Conservation (phyloP, 2,797 vertebrate genomes). For the Darevskia mixta region DNA sequence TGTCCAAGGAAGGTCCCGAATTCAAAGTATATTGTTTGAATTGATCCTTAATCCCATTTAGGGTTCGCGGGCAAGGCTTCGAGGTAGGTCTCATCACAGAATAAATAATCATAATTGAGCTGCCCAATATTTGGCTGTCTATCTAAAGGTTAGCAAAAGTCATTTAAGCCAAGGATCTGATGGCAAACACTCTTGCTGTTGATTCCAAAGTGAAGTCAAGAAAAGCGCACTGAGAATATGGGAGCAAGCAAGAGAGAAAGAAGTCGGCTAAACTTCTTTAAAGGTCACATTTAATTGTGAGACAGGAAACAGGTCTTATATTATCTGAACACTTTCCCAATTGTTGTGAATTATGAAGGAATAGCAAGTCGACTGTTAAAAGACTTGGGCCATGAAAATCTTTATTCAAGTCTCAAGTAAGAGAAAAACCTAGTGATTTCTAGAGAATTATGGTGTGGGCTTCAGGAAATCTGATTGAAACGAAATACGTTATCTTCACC, state of each 20-base stretch:
- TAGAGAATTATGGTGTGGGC: conserved; percentile 11
- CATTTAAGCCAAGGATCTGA: background rate
- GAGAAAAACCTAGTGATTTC: conserved; percentile 22
- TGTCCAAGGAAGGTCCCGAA: background rate
- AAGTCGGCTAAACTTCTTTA: conserved; percentile 31
- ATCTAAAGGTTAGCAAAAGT: background rate
- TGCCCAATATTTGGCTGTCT: background rate
- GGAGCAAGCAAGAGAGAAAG: background rate
- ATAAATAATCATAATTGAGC: background rate
- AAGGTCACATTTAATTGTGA: conserved; percentile 24
- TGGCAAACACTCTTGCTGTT: background rate
- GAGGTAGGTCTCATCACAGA: background rate
- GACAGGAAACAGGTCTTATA: conserved; percentile 21
- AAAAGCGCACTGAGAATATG: background rate
- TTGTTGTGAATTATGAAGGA: conserved; percentile 27
- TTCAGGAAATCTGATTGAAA: conserved; percentile 23
- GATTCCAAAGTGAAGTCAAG: background rate
- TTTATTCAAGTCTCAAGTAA: conserved; percentile 29
- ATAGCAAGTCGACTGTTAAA: conserved; percentile 19
- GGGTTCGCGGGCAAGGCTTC: background rate
- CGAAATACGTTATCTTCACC: conserved; percentile 9
- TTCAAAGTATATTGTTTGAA: background rate
- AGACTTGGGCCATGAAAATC: conserved; percentile 4
- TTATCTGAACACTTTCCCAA: conserved; percentile 20
- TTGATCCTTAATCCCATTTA: background rate